Evolutionary conservation across 2,113 vertebrate genomes (phyloP), one percentile per base, ranked within the genome.

Genomic region (Motacilla alba): DNA sequence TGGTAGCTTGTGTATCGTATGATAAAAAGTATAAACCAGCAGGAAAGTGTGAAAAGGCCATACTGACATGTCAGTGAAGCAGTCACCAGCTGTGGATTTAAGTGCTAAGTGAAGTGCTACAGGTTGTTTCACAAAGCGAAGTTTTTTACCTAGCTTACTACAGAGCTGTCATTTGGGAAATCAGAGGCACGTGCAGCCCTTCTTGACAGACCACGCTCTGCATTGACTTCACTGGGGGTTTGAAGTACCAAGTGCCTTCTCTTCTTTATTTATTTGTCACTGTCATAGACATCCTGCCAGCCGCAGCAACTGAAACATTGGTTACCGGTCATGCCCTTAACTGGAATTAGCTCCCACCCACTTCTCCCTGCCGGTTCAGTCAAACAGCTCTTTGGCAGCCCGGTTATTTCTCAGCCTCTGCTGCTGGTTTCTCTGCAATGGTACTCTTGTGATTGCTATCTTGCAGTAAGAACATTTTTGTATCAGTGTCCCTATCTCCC

Each of bases 401-500:
- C 24, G 47, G 52, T 82, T 70, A 24, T 46, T 84, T 75, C 89
- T 76, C 59, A 73, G 83, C 37, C 37, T 73, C 49, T 73, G 58
- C 49, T 86, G 49, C 62, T 16, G 5, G 5, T 64, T 68, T 86
- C 77, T 83, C 4, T 1, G 46, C 9, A 12, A 27, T 33, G 23
- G 49, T 30, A 19, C 35, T 59, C 66, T 52, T 1, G 0, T 37
- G 70, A 68, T 70, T 0, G 0, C 69, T 69, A 1, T 47, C 35
- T n/a, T 52, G 62, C 52, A 60, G 22, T 47, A 44, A 50, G 60
- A 87, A 91, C 6, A 13, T 9, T 59, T 66, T 78, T 67, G 10
- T 59, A 55, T 50, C 7, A 1, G 5, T 64, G 27, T 60, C 56
- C 26, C 66, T 28, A 31, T 52, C 66, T 78, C 21, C 15, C 39